These are phyloP conservation scores for Theristicus caerulescens DNA, from an alignment of 2,113 vertebrate genomes.

Conservation along the genomic window DNA sequence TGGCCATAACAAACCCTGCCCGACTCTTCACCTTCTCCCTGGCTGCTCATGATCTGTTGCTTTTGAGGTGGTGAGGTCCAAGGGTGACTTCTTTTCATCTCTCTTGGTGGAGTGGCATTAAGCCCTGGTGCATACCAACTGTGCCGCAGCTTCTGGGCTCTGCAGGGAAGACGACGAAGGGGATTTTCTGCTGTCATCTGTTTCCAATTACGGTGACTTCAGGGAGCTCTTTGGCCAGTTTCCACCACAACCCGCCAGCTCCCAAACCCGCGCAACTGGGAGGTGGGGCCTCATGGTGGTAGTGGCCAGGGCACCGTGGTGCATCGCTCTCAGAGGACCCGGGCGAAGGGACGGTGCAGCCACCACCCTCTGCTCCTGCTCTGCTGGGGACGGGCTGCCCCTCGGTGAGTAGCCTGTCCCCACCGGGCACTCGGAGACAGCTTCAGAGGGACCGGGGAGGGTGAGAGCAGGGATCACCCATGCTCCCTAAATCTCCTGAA, in stretches of 20 bases:
- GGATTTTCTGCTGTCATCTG: background rate
- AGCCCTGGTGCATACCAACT: background rate
- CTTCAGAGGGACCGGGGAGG: background rate
- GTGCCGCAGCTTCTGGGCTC: background rate
- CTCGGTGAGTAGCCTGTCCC: slow-evolving; percentile 18
- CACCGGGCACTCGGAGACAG: fast-evolving
- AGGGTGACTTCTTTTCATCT: background rate
- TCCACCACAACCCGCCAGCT: background rate
- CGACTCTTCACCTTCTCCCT: background rate
- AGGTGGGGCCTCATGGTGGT: slow-evolving; percentile 43
- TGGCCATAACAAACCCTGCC: background rate
- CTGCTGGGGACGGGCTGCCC: background rate
- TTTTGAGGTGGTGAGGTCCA: background rate
- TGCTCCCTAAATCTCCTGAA: background rate
- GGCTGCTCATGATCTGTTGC: background rate
- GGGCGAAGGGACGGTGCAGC: background rate
- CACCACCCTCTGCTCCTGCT: background rate
- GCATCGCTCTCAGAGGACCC: background rate
- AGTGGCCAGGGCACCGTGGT: background rate
- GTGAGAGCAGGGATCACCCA: background rate
- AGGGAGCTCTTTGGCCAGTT: slow-evolving; percentile 36
- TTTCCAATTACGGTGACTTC: background rate
- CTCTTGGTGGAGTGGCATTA: background rate
- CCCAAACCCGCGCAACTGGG: background rate
- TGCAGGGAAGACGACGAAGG: fast-evolving